These are phyloP conservation scores for Melolontha melolontha DNA, from an alignment of 2,888 invertebrate species.

Conservation along the genomic window DNA sequence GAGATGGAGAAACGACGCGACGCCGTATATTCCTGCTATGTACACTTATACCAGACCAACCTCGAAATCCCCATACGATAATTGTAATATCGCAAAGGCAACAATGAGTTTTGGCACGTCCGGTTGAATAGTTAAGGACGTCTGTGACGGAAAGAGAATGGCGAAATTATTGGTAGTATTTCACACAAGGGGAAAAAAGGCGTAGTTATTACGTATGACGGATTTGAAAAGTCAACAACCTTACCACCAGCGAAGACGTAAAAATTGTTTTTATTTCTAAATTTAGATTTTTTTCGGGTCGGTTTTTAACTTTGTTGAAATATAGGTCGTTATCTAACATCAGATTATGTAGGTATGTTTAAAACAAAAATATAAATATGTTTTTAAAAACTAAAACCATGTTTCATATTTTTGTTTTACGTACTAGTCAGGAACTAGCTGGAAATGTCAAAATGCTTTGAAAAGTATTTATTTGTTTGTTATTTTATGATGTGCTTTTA, in stretches of 20 bases:
- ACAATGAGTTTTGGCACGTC: background rate
- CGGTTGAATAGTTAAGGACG: background rate
- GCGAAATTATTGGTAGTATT: no score
- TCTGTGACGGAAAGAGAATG: no score
- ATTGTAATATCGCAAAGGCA: background rate
- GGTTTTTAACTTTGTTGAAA: background rate
- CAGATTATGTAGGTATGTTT: no score
- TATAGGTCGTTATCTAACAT: no score
- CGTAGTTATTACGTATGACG: conserved; percentile 9
- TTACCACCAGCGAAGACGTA: conserved; percentile 24
- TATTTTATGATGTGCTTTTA: no score
- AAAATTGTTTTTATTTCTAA: conserved; percentile 37
- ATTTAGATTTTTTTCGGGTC: conserved; percentile 12
- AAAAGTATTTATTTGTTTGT: no score
- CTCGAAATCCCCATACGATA: conserved; percentile 24
- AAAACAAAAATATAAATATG: no score
- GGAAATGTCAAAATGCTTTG: no score
- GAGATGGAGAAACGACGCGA: conserved; percentile 21
- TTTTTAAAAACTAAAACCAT: no score
- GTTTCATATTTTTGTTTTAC: no score
- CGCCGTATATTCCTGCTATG: conserved; percentile 22
- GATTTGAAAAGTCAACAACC: conserved; percentile 24
- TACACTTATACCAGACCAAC: conserved; percentile 2
- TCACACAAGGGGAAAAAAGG: background rate
- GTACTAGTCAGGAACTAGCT: no score